Conservation (phyloP, 1,140 invertebrate species). For the Brachionus paranguensis region DNA sequence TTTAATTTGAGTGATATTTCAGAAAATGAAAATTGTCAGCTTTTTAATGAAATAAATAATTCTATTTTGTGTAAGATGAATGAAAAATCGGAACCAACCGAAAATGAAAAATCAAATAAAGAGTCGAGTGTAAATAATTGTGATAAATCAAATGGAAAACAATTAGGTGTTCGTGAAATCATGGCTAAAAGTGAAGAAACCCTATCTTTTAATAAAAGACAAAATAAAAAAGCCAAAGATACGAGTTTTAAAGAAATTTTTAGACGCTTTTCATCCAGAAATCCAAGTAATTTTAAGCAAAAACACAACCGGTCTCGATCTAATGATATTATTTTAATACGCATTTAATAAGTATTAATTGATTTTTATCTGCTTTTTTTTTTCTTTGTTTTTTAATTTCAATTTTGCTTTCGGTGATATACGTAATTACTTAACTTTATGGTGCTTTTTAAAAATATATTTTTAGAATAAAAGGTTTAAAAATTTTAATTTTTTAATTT, state of each 20-base stretch:
- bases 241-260: neutral
- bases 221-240: neutral
- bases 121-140: neutral
- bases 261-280: neutral
- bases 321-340: constrained; percentile 2
- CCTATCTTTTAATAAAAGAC: neutral
- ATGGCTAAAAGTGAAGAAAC: neutral
- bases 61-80: neutral
- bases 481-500: neutral
- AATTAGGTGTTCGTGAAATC: neutral
- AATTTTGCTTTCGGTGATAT: neutral
- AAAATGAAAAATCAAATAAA: neutral
- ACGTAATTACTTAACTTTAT: neutral
- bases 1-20: constrained; percentile 19
- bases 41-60: neutral
- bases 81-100: neutral
- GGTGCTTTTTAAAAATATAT: neutral
- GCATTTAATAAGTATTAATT: neutral
- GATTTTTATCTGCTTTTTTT: neutral
- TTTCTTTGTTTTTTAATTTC: neutral
- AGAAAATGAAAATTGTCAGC: constrained; percentile 4
- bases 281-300: neutral
- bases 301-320: neutral
- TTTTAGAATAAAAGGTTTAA: neutral
- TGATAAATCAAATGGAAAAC: neutral